Base-by-base conservation (phyloP, 2,797 vertebrate species). In the Ctenosaura bakeri region DNA sequence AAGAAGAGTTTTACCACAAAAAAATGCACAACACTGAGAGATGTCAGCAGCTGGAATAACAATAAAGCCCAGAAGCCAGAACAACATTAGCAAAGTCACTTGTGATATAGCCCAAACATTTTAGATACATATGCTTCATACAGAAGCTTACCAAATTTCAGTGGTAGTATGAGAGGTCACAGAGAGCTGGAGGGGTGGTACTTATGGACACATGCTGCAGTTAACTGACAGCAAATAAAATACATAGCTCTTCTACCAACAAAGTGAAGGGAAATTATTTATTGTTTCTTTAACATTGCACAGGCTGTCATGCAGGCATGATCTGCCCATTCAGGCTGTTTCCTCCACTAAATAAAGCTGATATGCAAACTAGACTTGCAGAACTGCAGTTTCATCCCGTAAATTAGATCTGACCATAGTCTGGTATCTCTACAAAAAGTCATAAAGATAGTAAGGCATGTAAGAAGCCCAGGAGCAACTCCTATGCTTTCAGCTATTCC, bases 21-120 rank as follows among this genome's bases (percentile, higher is more conserved):
- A 92, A 95, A 94, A 96, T 92, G 83, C 88, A 94, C 89, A 94
- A 91, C 90, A 88, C 88, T 26, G 94, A 92, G 92, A 93, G 93
- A 92, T 54, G 94, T 92, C 93, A 90, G 87, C 77, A 91, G 79
- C 64, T 93, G 69, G 93, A 80, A 56, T 87, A 87, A 93, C 90
- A 18, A 84, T 85, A 92, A 38, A 80, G 0, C 74, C n/a, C 12
- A 62, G n/a, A 6, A 46, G 59, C 64, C 22, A 32, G 38, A 69
- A 26, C 4, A 46, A 73, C 14, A 79, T 84, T 62, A 79, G 8
- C 50, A 10, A 85, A 85, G 32, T 26, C 54, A 81, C 66, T 82
- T 62, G 32, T 71, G 64, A 84, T 54, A n/a, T 32, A 54, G 18
- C 4, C 54, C 73, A 87, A 87, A 66, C 6, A n/a, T 83, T 54